Evolutionary conservation across 2,888 invertebrate species (phyloP).

Genomic region (Ochropleura leucogaster): DNA sequence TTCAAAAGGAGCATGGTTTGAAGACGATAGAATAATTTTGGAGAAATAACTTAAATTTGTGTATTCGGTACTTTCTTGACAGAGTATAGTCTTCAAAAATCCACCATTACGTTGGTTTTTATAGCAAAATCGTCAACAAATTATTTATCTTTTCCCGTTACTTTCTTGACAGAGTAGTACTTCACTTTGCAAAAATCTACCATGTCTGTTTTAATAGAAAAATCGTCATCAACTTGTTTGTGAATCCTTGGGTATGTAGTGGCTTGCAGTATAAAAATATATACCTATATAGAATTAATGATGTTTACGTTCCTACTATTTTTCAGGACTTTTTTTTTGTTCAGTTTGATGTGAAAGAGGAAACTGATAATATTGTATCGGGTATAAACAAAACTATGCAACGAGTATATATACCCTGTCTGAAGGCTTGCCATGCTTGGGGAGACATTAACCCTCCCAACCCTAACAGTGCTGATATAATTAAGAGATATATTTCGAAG

Average conservation of each 20-base stretch:
- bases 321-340: constrained; percentile 83
- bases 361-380: constrained; percentile 85
- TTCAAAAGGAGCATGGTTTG: too few relatives aligned
- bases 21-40: too few relatives aligned
- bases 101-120: neutral
- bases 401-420: constrained; percentile 79
- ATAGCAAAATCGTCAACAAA: neutral
- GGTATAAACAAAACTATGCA: constrained; percentile 81
- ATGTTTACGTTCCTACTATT: neutral
- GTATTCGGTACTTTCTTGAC: too few relatives aligned
- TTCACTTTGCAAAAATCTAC: neutral
- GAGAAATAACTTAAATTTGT: too few relatives aligned
- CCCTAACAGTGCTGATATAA: constrained; percentile 82
- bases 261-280: neutral
- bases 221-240: neutral
- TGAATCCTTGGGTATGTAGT: neutral
- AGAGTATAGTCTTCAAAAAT: neutral
- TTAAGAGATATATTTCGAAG: constrained; percentile 82
- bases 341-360: constrained; percentile 79
- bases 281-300: neutral
- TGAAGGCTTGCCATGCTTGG: constrained; percentile 81
- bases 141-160: neutral
- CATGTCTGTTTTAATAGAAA: neutral
- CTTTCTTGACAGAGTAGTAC: too few relatives aligned
- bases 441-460: constrained; percentile 88